These are phyloP conservation scores for Ostrea edulis DNA, from an alignment of 1,140 invertebrate genomes.

Conservation along the genomic window DNA sequence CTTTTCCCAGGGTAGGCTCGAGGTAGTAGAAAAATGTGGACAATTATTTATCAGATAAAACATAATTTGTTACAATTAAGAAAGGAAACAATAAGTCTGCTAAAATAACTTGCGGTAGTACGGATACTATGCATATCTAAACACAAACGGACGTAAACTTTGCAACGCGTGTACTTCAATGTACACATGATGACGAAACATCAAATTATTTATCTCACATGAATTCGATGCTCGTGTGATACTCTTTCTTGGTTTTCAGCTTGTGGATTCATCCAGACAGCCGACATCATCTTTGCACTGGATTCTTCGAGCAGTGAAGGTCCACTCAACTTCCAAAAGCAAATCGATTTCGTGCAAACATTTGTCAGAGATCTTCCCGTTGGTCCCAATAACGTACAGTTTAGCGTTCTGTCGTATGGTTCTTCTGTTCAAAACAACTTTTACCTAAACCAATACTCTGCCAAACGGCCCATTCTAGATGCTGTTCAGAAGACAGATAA, in stretches of 20 bases:
- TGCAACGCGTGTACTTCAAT: too few relatives aligned
- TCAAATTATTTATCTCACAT: too few relatives aligned
- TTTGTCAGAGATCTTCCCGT: constrained; percentile 59
- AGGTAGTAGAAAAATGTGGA: too few relatives aligned
- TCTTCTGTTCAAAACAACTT: constrained; percentile 50
- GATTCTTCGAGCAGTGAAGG: constrained; percentile 65
- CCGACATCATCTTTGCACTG: constrained; percentile 68
- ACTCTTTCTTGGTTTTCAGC: constrained; percentile 41
- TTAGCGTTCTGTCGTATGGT: constrained; percentile 60
- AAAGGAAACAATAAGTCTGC: too few relatives aligned
- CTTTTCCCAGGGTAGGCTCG: too few relatives aligned
- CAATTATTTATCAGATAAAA: too few relatives aligned
- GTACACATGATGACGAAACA: too few relatives aligned
- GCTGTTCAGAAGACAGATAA: constrained; percentile 50
- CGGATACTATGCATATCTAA: too few relatives aligned
- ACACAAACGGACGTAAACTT: too few relatives aligned
- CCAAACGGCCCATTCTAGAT: constrained; percentile 44
- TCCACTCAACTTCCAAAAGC: constrained; percentile 54
- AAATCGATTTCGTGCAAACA: constrained; percentile 59
- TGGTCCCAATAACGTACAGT: constrained; percentile 59
- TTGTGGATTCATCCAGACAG: constrained; percentile 55
- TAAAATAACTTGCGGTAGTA: too few relatives aligned
- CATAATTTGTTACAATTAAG: too few relatives aligned
- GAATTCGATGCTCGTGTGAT: neutral
- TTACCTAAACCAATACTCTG: constrained; percentile 49